Evolutionary conservation across 2,797 vertebrate genomes (phyloP).

Genomic region (Protosalanx chinensis): DNA sequence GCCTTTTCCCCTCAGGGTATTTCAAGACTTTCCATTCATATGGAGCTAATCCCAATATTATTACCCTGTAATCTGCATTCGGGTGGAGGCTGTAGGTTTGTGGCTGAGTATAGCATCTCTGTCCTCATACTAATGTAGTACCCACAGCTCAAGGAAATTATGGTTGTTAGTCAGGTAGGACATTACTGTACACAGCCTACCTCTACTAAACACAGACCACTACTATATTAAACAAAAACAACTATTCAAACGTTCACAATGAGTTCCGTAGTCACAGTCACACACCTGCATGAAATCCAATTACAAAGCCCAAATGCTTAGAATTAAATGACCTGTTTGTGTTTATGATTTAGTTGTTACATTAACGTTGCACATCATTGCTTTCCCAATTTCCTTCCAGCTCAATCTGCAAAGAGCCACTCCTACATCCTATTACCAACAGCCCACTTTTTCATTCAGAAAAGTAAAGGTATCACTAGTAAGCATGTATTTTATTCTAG

Average conservation of each 20-base stretch:
- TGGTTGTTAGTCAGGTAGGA: slow-evolving; percentile 41
- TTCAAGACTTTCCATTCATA: slow-evolving; percentile 52
- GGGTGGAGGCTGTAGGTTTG: slow-evolving; percentile 1
- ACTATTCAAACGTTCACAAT: slow-evolving; percentile 39
- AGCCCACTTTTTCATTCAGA: not conserved
- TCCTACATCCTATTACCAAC: slow-evolving; percentile 36
- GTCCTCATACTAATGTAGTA: not conserved
- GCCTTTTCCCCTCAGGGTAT: slow-evolving; percentile 51
- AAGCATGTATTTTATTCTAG: not conserved
- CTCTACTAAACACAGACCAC: slow-evolving; percentile 30
- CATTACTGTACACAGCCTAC: slow-evolving; percentile 40
- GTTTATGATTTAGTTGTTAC: slow-evolving; percentile 83
- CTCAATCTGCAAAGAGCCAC: slow-evolving; percentile 75
- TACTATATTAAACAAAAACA: slow-evolving; percentile 39
- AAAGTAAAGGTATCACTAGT: not conserved
- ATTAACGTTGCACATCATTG: slow-evolving; percentile 79
- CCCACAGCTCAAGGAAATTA: slow-evolving; percentile 48
- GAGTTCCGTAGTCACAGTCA: slow-evolving; percentile 33
- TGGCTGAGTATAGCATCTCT: not conserved
- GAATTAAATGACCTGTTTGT: slow-evolving; percentile 79
- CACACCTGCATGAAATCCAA: slow-evolving; percentile 33
- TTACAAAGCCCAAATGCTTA: slow-evolving; percentile 48
- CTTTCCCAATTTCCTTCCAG: slow-evolving; percentile 73
- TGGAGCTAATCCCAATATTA: slow-evolving; percentile 22
- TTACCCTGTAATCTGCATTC: slow-evolving; percentile 7